phyloP scores from a whole-genome alignment of 2,888 invertebrate genomes.

The Eretmocerus hayati region DNA sequence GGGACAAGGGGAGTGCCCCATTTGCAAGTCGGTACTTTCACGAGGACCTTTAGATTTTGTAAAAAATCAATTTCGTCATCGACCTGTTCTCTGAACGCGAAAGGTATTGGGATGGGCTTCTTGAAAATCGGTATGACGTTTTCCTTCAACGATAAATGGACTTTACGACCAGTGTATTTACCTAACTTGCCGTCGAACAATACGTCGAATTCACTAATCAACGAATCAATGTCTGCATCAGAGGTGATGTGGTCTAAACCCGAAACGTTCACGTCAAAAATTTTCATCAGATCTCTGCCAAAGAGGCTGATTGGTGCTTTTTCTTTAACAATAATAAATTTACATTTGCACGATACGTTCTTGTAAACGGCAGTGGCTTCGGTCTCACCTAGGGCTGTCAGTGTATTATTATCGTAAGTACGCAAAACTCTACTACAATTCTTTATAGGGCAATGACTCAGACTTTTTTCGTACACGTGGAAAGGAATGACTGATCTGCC shows the following conservation, averaged over 20 bases:
- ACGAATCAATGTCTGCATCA: not conserved
- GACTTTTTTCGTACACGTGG: no score
- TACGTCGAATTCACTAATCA: slow-evolving; percentile 9
- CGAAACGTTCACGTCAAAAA: not conserved
- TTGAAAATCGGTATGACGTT: slow-evolving; percentile 12
- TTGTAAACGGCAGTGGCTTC: no score
- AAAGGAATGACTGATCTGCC: no score
- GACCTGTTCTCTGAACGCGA: slow-evolving; percentile 15
- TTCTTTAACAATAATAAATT: not conserved
- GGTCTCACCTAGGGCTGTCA: no score
- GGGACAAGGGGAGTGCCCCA: slow-evolving; percentile 21
- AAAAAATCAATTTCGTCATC: slow-evolving; percentile 13
- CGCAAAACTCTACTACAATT: no score
- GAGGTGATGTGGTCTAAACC: not conserved
- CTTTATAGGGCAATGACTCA: no score
- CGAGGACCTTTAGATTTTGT: no score
- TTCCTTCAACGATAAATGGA: slow-evolving; percentile 14
- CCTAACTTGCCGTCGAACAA: slow-evolving; percentile 17
- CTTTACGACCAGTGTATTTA: slow-evolving; percentile 10
- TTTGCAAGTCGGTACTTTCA: no score
- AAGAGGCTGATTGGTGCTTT: not conserved
- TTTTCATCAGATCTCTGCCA: not conserved
- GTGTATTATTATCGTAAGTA: no score
- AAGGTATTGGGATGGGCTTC: slow-evolving; percentile 16
- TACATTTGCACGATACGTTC: no score